Evolutionary conservation across 2,888 invertebrate species (phyloP).

Genomic region (Nemotelus nigrinus): DNA sequence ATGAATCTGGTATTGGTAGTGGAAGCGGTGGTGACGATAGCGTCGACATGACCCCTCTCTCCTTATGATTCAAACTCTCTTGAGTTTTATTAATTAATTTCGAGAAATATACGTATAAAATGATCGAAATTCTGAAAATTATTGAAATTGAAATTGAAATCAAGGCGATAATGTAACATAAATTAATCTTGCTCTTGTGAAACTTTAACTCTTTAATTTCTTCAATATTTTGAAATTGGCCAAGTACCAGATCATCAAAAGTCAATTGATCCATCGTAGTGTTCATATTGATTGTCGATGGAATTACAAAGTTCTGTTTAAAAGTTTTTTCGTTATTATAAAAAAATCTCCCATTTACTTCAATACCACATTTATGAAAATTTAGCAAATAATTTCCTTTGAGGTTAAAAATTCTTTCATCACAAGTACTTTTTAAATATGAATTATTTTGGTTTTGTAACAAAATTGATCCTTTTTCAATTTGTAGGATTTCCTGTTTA

Average conservation of each 20-base stretch:
- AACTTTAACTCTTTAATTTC: slow-evolving; percentile 40
- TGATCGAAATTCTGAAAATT: too few relatives aligned
- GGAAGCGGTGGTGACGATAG: too few relatives aligned
- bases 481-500: slow-evolving; percentile 10
- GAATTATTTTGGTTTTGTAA: slow-evolving; percentile 18
- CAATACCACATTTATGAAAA: slow-evolving; percentile 30
- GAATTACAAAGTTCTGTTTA: slow-evolving; percentile 40
- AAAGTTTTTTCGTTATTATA: slow-evolving; percentile 37
- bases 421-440: slow-evolving; percentile 20
- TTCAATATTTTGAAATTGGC: slow-evolving; percentile 40
- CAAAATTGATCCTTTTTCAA: background rate
- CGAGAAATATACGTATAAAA: too few relatives aligned
- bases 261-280: background rate
- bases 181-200: too few relatives aligned
- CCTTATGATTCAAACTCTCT: too few relatives aligned
- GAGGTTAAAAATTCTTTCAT: slow-evolving; percentile 10
- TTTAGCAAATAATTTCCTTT: slow-evolving; percentile 23
- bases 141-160: too few relatives aligned
- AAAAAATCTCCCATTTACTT: slow-evolving; percentile 27
- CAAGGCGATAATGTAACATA: too few relatives aligned
- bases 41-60: too few relatives aligned
- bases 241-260: slow-evolving; percentile 41
- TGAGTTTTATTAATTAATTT: too few relatives aligned
- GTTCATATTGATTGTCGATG: background rate
- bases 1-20: too few relatives aligned